Base-by-base conservation (phyloP, 92 coral and sea anemone species). In the Chrysogorgia sp. region DNA sequence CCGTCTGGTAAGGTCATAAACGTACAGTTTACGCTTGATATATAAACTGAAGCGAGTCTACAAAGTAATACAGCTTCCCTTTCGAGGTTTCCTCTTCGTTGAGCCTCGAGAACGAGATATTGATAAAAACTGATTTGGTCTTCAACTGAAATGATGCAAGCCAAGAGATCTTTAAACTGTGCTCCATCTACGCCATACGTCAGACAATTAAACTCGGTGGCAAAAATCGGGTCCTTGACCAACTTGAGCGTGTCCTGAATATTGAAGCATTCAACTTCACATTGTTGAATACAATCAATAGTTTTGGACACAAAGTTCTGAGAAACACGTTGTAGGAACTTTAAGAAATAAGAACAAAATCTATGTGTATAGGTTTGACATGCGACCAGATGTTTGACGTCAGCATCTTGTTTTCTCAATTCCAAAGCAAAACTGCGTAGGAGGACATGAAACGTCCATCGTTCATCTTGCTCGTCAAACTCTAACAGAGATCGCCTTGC, bases 21-120 rank as follows among this genome's bases (percentile, higher is more conserved):
- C 3, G 82, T 76, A 25, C 82, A 76, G 71, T 76, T 76, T 1
- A 76, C 82, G 31, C 82, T 76, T 60, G 82, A 76, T 20, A 76
- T 76, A 48, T 76, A 76, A 64, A 76, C 82, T 47, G 60, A 29
- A 34, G 69, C 82, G 7, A 76, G 57, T 25, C 33, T 64, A 24
- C 82, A 76, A 6, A 76, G 60, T 33, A 76, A 40, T 17, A 47
- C 43, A 25, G 63, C 69, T 17, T 76, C 82, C 22, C 82, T 64
- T 25, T 76, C 68, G 3, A 76, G 82, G 63, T 76, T 76, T 9
- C 82, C 82, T 12, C 63, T 64, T 30, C 57, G 23, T 48, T 76
- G 82, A 25, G 82, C 82, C 33, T 56, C 82, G 22, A 21, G 13
- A 17, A 76, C 57, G 24, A 75, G 58, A 31, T 63, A 50, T 31